Conservation (phyloP, 2,888 invertebrate species). For the Bibio marci region DNA sequence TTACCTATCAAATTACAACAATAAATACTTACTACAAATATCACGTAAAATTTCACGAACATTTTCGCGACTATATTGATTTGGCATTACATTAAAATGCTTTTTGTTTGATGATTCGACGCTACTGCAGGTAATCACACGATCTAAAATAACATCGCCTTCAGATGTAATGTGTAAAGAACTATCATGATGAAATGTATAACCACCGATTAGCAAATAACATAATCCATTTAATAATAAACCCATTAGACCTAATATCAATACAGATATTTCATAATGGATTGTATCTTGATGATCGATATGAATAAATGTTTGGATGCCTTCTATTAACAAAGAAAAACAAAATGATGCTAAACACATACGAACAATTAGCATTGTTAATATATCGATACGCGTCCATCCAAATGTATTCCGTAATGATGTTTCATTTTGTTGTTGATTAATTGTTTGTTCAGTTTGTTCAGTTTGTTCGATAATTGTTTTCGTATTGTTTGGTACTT, state of each 20-base stretch:
- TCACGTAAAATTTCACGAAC: slow-evolving; percentile 46
- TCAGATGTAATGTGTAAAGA: slow-evolving; percentile 44
- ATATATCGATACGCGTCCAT: slow-evolving; percentile 81
- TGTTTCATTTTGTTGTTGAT: not conserved
- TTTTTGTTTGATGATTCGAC: slow-evolving; percentile 29
- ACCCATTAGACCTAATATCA: slow-evolving; percentile 52
- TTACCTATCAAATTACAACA: not conserved
- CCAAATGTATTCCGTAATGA: slow-evolving; percentile 71
- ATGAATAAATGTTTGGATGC: slow-evolving; percentile 62
- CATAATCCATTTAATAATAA: slow-evolving; percentile 59
- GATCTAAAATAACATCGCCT: slow-evolving; percentile 43
- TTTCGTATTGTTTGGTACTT: too few relatives aligned
- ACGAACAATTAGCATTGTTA: slow-evolving; percentile 64
- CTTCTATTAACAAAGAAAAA: slow-evolving; percentile 65
- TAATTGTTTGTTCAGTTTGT: too few relatives aligned
- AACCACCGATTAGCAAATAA: slow-evolving; percentile 65
- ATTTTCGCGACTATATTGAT: too few relatives aligned
- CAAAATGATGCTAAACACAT: slow-evolving; percentile 69
- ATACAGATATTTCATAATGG: slow-evolving; percentile 55
- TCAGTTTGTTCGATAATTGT: too few relatives aligned
- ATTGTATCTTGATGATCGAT: slow-evolving; percentile 53
- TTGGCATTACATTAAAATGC: slow-evolving; percentile 14
- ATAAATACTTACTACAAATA: slow-evolving; percentile 31
- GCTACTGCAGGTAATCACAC: slow-evolving; percentile 29
- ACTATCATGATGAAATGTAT: slow-evolving; percentile 53